Evolutionary conservation across 2,888 invertebrate genomes (phyloP), one percentile per base, ranked within the genome.

Genomic region (Lithophane socia): DNA sequence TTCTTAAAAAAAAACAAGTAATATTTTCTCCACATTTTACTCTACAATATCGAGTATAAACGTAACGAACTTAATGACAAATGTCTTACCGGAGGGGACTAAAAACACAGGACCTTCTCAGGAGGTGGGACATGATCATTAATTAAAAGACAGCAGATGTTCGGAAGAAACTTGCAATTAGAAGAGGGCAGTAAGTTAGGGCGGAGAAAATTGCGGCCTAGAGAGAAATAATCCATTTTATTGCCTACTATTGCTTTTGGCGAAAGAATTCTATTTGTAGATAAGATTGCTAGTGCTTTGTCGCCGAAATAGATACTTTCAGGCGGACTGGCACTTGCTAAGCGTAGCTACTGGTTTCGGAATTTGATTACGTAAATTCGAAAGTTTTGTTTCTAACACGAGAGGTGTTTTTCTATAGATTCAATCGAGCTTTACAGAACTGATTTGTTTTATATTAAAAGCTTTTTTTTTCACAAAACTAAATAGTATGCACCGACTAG

Each of bases 91-190:
- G 61, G 67, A 73, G 80, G 69, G 68, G 49, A 69, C 81, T 80
- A 80, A 85, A 86, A 85, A 85, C 83, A 89, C 84, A 79, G 80
- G 66, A 68, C 81, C 73, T 77, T 88, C 84, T 87, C 74, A 77
- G 83, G 65, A 89, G 89, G 91, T 89, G 90, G 89, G 88, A 91
- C 91, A 89, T 89, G 89, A 81, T 91, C 92, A 95, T 95, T 95
- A 95, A 95, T 95, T 95, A 95, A 93, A 92, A 90, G 92, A 92
- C 92, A 93, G 92, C 95, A 94, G 95, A 93, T 95, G 94, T 92
- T 93, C 92, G 78, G 90, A 86, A 92, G 92, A 91, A 93, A 93
- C 91, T 94, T 91, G 93, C 93, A 95, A 94, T 95, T 94, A 94
- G 89, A 86, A 80, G 84, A 67, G 79, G 86, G 87, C 82, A 91